Evolutionary conservation across 2,797 vertebrate genomes (phyloP).

Genomic region (Bryconaethiops microstoma): DNA sequence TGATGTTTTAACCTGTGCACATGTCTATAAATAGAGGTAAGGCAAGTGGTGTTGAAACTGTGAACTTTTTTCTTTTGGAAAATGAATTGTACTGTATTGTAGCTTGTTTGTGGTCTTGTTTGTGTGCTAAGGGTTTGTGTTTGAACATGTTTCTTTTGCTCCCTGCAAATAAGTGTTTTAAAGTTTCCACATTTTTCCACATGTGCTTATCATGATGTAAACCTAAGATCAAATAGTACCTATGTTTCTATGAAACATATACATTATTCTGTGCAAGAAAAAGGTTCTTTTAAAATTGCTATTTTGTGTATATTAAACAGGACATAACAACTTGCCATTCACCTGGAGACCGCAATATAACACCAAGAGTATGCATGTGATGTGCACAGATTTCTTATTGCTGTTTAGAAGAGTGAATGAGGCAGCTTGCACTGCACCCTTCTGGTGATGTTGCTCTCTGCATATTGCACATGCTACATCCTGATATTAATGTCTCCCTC

Average conservation of each 20-base stretch:
- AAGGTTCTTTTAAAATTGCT: constrained; percentile 2
- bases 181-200: constrained; percentile 3
- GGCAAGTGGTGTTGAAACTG: constrained; percentile 65
- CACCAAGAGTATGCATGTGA: constrained; percentile 58
- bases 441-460: constrained; percentile 72
- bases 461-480: constrained; percentile 55
- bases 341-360: constrained; percentile 40
- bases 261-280: constrained; percentile 6
- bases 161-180: neutral
- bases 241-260: constrained; percentile 14
- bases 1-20: constrained; percentile 64
- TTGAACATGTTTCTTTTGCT: constrained; percentile 12
- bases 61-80: constrained; percentile 70
- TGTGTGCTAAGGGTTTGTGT: neutral
- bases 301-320: constrained; percentile 1
- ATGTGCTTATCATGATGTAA: neutral
- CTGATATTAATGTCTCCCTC: constrained; percentile 46
- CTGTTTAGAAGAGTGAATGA: constrained; percentile 39
- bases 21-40: constrained; percentile 51
- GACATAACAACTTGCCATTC: neutral
- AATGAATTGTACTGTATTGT: constrained; percentile 60
- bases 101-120: constrained; percentile 45
- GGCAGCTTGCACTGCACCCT: constrained; percentile 69
- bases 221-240: constrained; percentile 20
- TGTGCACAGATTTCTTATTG: constrained; percentile 53